These are phyloP conservation scores for Heliconius erato DNA, from an alignment of 2,888 invertebrate species.

Conservation along the genomic window DNA sequence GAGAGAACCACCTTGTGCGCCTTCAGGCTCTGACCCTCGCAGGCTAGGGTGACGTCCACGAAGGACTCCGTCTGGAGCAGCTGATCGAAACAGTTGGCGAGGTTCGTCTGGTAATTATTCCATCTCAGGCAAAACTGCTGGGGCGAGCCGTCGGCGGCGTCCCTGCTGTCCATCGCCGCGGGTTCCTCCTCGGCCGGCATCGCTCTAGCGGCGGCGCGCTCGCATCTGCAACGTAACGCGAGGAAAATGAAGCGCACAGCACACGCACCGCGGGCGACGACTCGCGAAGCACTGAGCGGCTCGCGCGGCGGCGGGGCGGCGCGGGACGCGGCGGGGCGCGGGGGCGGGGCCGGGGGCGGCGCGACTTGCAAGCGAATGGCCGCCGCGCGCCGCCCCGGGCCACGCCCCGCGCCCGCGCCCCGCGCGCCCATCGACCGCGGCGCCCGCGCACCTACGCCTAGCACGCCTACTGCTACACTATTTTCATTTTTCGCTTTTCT, in stretches of 20 bases:
- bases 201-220: conserved; percentile 68
- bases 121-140: conserved; percentile 96
- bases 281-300: conserved; percentile 77
- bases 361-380: conserved; percentile 61
- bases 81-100: conserved; percentile 95
- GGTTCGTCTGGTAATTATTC: conserved; percentile 97
- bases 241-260: conserved; percentile 62
- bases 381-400: conserved; percentile 63
- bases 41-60: conserved; percentile 96
- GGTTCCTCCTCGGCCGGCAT: conserved; percentile 84
- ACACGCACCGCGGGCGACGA: conserved; percentile 70
- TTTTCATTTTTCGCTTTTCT: conserved; percentile 5
- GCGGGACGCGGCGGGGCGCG: conserved; percentile 63
- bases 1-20: conserved; percentile 97
- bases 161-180: conserved; percentile 78
- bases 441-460: conserved; percentile 51
- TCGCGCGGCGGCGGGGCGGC: conserved; percentile 55
- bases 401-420: conserved; percentile 56
- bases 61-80: conserved; percentile 95
- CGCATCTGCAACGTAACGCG: conserved; percentile 80
- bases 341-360: conserved; percentile 65
- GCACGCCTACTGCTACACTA: conserved; percentile 34
- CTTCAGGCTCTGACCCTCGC: conserved; percentile 95
- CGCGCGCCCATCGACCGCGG: conserved; percentile 52
- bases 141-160: conserved; percentile 86